Evolutionary conservation across 2,113 vertebrate species (phyloP).

Genomic region (Muscicapa adusta): DNA sequence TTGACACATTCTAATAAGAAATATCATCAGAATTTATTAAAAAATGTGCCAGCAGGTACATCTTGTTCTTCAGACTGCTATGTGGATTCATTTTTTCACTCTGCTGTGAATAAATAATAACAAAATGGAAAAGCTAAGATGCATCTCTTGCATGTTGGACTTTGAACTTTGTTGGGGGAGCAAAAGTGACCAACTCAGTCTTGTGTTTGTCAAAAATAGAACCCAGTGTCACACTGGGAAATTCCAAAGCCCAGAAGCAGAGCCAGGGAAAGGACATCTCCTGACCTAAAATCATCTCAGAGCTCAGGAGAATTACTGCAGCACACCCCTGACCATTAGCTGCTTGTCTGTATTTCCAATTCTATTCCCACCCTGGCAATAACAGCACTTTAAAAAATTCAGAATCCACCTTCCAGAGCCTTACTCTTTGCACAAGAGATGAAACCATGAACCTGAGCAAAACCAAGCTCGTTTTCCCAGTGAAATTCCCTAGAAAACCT

Average conservation of each 20-base stretch:
- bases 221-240: background rate
- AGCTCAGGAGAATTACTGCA: background rate
- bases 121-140: background rate
- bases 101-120: background rate
- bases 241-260: too few species aligned
- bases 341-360: background rate
- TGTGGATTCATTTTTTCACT: background rate
- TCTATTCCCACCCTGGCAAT: background rate
- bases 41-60: background rate
- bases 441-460: background rate
- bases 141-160: background rate
- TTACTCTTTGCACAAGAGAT: background rate
- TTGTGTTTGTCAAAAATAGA: background rate
- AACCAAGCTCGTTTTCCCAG: background rate
- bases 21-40: background rate
- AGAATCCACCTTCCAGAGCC: background rate
- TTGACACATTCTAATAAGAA: background rate
- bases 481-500: background rate
- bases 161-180: background rate
- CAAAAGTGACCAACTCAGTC: background rate
- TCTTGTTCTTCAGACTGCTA: background rate
- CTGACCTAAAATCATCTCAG: fast-evolving
- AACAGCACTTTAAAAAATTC: background rate
- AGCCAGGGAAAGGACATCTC: background rate
- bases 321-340: background rate